Evolutionary conservation across 2,113 vertebrate species (phyloP).

Genomic region (Pangasianodon hypophthalmus): DNA sequence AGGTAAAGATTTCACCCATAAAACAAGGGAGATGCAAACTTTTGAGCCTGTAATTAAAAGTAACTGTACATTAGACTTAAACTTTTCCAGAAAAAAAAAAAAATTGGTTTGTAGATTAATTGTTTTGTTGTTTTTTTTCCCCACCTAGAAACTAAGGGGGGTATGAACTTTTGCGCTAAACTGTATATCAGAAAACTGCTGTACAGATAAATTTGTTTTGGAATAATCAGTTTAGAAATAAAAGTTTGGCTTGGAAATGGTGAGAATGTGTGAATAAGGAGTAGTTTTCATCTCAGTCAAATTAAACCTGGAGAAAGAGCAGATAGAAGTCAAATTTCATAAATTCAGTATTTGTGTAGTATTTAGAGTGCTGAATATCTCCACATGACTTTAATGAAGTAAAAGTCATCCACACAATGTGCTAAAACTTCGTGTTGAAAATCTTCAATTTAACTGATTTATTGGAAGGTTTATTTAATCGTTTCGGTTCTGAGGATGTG

Average conservation of each 20-base stretch:
- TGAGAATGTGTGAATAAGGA: neutral
- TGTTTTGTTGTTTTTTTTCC: no score
- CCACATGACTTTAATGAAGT: constrained; percentile 61
- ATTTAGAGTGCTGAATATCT: constrained; percentile 60
- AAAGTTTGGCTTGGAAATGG: neutral
- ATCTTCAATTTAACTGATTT: neutral
- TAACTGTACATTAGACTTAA: neutral
- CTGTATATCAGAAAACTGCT: neutral
- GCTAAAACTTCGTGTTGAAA: neutral
- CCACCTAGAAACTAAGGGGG: no score
- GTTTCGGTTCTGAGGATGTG: neutral
- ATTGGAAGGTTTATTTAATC: constrained; percentile 9
- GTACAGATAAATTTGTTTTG: neutral
- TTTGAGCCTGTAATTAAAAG: neutral
- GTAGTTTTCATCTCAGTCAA: neutral
- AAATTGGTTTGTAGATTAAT: neutral
- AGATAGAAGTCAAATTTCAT: neutral
- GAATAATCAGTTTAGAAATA: neutral
- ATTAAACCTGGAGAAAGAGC: neutral
- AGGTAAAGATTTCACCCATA: neutral
- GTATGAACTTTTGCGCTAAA: neutral
- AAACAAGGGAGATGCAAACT: neutral
- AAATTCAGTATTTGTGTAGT: neutral
- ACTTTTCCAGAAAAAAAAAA: neutral
- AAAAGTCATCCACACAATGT: neutral